These are phyloP conservation scores for Antennarius striatus DNA, from an alignment of 2,113 vertebrate species.

Conservation along the genomic window DNA sequence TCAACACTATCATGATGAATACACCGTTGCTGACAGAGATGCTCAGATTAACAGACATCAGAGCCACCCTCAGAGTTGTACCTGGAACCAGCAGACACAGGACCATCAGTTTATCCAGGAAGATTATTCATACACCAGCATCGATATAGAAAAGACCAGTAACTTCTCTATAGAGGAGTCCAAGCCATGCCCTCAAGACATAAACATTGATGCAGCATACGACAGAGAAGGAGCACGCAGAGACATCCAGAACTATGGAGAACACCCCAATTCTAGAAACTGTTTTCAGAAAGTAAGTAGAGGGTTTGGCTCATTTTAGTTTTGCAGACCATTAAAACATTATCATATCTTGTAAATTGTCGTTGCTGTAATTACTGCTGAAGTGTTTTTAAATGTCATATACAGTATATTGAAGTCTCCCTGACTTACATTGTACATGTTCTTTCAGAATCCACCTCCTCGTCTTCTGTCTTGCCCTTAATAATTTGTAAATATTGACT, in stretches of 20 bases:
- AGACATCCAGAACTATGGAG: constrained; percentile 69
- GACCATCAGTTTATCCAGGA: constrained; percentile 70
- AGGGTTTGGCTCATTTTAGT: not conserved
- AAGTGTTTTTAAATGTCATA: too few relatives aligned
- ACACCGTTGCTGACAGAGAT: constrained; percentile 59
- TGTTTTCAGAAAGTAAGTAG: constrained; percentile 82
- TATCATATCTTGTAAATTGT: too few relatives aligned
- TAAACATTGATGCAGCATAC: constrained; percentile 77
- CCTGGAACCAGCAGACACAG: constrained; percentile 78
- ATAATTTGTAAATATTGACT: not conserved
- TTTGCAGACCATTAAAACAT: not conserved
- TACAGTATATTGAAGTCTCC: too few relatives aligned
- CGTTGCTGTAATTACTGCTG: not conserved
- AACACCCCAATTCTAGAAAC: constrained; percentile 74
- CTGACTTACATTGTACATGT: too few relatives aligned
- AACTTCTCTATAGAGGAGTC: constrained; percentile 76
- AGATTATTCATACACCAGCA: constrained; percentile 69
- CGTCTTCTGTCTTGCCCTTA: too few relatives aligned
- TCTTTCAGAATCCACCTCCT: too few relatives aligned
- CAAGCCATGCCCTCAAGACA: constrained; percentile 66
- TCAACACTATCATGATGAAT: constrained; percentile 68
- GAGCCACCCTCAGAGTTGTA: constrained; percentile 52
- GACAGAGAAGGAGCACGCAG: constrained; percentile 69
- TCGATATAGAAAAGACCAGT: constrained; percentile 66
- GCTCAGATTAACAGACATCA: constrained; percentile 65